A percentile compares a stretch with the other conserved stretches of the same genome.
These are phyloP conservation scores for Isurus oxyrinchus DNA, from an alignment of 2,113 vertebrate species.

Conservation along the genomic window DNA sequence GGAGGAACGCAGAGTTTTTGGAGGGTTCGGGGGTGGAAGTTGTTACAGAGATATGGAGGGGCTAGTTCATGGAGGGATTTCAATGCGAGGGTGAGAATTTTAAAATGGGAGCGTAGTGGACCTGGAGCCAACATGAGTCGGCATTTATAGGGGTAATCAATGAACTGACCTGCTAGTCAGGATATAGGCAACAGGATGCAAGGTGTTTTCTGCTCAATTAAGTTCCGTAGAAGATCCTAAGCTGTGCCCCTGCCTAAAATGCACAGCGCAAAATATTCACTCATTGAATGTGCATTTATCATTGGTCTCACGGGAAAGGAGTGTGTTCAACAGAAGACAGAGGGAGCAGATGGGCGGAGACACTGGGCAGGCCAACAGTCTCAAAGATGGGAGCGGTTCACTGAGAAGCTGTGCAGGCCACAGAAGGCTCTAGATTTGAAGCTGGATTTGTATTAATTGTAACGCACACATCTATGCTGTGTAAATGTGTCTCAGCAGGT, in stretches of 20 bases:
- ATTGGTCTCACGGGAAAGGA: neutral
- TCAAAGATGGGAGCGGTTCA: neutral
- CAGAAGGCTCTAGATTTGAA: neutral
- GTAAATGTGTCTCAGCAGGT: slow-evolving; percentile 27
- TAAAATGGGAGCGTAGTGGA: neutral
- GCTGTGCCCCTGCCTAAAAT: neutral
- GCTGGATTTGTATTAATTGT: neutral
- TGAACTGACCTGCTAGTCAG: neutral
- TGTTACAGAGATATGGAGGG: neutral
- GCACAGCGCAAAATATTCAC: neutral
- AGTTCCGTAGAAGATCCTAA: neutral
- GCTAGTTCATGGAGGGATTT: neutral
- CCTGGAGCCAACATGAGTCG: neutral
- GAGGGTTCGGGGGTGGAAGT: neutral
- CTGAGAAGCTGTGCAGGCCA: neutral
- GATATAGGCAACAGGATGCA: neutral
- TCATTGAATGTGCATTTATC: neutral
- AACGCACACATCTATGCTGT: neutral
- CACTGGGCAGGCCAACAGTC: neutral
- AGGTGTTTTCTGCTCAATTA: neutral
- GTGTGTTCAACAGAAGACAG: neutral
- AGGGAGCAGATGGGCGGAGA: neutral
- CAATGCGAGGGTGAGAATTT: neutral
- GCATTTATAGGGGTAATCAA: neutral
- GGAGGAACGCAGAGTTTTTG: neutral